Conservation (phyloP, 2,113 vertebrate genomes). For the Oncorhynchus clarkii region DNA sequence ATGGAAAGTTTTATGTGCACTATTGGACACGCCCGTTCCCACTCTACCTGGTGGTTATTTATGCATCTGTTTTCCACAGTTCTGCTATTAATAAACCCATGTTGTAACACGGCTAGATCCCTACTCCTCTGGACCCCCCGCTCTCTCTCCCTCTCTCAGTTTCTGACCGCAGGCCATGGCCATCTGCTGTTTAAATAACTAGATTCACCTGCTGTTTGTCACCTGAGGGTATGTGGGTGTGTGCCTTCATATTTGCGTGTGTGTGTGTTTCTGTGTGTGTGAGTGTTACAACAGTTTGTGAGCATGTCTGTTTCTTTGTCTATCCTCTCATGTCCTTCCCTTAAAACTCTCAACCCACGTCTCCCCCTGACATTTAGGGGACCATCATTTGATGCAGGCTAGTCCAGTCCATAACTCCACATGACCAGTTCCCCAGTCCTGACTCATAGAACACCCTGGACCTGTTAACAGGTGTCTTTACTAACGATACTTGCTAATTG, state of each 20-base stretch:
- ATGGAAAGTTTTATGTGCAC: conserved; percentile 29
- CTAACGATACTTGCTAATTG: conserved; percentile 33
- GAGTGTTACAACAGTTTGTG: background rate
- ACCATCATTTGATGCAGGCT: too few species aligned
- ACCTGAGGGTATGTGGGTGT: background rate
- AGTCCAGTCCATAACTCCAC: background rate
- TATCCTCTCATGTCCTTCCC: background rate
- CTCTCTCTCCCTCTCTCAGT: background rate
- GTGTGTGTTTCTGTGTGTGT: background rate
- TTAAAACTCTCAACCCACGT: background rate
- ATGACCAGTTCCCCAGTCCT: background rate
- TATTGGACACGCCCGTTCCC: conserved; percentile 28
- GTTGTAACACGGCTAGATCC: background rate
- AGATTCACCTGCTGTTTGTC: conserved; percentile 1
- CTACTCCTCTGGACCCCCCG: background rate
- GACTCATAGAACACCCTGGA: conserved; percentile 1
- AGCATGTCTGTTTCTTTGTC: background rate
- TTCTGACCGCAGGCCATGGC: background rate
- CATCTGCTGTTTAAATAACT: conserved; percentile 17
- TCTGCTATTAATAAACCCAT: conserved; percentile 18
- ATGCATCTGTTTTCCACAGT: conserved; percentile 27
- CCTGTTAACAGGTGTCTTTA: conserved; percentile 11
- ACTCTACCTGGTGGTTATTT: conserved; percentile 29
- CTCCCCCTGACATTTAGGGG: background rate
- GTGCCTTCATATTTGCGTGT: conserved; percentile 8